Conservation (phyloP, 2,113 vertebrate species). For the Silurus glanis region DNA sequence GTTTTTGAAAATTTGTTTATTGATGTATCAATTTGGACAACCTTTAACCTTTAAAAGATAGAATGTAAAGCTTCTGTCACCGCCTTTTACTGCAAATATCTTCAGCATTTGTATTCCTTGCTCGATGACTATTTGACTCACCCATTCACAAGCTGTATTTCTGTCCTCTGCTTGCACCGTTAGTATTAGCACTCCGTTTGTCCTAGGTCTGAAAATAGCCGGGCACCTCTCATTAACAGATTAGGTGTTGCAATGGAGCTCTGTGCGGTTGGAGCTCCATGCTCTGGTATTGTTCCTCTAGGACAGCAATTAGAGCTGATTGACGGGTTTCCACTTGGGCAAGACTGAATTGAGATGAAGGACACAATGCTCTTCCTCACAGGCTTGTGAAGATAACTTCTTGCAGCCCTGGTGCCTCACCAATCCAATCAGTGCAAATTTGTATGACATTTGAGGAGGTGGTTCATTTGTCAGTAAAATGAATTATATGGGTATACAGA, state of each 20-base stretch:
- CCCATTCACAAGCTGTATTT: slow-evolving; percentile 47
- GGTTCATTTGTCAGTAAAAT: slow-evolving; percentile 35
- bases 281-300: slow-evolving; percentile 81
- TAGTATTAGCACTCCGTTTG: slow-evolving; percentile 50
- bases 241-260: slow-evolving; percentile 86
- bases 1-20: not conserved
- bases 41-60: not conserved
- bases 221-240: slow-evolving; percentile 87
- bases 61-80: not conserved
- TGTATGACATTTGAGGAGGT: slow-evolving; percentile 45
- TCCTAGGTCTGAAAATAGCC: slow-evolving; percentile 77
- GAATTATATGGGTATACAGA: not conserved
- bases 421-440: slow-evolving; percentile 49
- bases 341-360: slow-evolving; percentile 71
- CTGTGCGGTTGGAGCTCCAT: slow-evolving; percentile 73
- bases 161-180: slow-evolving; percentile 81
- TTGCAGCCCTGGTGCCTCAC: slow-evolving; percentile 38
- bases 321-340: slow-evolving; percentile 82
- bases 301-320: slow-evolving; percentile 90
- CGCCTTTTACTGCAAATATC: not conserved
- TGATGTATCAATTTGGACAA: not conserved
- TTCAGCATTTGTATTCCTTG: slow-evolving; percentile 1
- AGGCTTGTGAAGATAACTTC: slow-evolving; percentile 39
- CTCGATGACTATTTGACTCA: not conserved
- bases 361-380: slow-evolving; percentile 61